These are phyloP conservation scores for Lordiphosa clarofinis DNA, from an alignment of 1,140 invertebrate species.

Conservation along the genomic window DNA sequence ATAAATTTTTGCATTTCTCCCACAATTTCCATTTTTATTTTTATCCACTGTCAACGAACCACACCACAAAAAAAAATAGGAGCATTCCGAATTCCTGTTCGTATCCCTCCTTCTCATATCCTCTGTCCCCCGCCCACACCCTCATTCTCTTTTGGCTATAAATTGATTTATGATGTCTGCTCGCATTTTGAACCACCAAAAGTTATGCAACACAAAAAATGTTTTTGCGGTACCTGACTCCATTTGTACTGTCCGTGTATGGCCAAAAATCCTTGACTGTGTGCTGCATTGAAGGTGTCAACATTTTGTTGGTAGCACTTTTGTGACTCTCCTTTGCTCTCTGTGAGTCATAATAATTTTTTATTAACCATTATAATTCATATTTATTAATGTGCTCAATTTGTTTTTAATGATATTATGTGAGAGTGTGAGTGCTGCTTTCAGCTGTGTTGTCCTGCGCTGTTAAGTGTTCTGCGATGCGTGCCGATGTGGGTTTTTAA, in stretches of 20 bases:
- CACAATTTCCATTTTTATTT: constrained; percentile 19
- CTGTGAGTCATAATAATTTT: constrained; percentile 43
- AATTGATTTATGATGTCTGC: constrained; percentile 74
- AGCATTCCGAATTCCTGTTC: background rate
- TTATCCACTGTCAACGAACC: constrained; percentile 19
- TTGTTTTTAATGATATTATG: constrained; percentile 69
- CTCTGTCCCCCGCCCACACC: constrained; percentile 1
- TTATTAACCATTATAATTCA: constrained; percentile 71
- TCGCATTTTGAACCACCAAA: constrained; percentile 42
- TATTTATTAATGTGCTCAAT: constrained; percentile 73
- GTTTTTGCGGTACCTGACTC: constrained; percentile 16
- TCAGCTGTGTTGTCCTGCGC: constrained; percentile 31
- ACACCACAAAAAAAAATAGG: background rate
- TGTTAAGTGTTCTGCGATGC: constrained; percentile 24
- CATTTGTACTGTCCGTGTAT: constrained; percentile 25
- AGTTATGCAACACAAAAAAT: constrained; percentile 64
- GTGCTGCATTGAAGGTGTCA: constrained; percentile 34
- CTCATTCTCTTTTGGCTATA: constrained; percentile 22
- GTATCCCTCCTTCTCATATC: constrained; percentile 3
- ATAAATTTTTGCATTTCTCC: constrained; percentile 24
- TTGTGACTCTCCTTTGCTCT: constrained; percentile 12
- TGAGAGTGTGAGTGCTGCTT: constrained; percentile 6
- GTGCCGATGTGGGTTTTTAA: constrained; percentile 2
- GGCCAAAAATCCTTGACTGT: constrained; percentile 3
- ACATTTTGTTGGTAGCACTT: background rate